phyloP scores from a whole-genome alignment of 2,888 invertebrate genomes.

The Formica aserva region DNA sequence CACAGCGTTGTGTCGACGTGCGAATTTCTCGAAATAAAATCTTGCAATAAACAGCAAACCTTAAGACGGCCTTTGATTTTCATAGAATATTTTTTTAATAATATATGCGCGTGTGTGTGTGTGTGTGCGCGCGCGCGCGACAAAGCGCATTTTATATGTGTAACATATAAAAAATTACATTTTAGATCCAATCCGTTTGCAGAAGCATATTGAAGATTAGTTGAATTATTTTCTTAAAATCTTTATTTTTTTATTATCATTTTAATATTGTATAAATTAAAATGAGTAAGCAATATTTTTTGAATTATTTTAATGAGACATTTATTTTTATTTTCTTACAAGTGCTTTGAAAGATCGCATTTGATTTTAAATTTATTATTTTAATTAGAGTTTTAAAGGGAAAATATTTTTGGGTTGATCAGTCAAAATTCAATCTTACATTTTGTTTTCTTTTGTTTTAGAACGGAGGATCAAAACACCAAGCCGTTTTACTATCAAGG shows the following conservation, averaged over 20 bases:
- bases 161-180: neutral
- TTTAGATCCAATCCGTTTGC: neutral
- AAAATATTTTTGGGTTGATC: constrained; percentile 63
- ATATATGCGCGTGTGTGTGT: no score
- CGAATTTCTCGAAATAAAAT: constrained; percentile 50
- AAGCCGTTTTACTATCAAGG: constrained; percentile 78
- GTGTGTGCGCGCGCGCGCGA: no score
- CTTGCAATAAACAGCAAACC: constrained; percentile 26
- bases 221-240: neutral
- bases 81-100: neutral
- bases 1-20: constrained; percentile 30
- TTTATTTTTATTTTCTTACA: neutral
- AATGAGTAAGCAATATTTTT: neutral
- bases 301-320: neutral
- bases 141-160: neutral
- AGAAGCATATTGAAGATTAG: neutral
- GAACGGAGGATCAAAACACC: constrained; percentile 76
- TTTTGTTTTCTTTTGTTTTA: constrained; percentile 80
- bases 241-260: neutral
- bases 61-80: neutral
- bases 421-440: constrained; percentile 63
- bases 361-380: constrained; percentile 24
- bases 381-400: constrained; percentile 40
- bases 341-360: neutral
- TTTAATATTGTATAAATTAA: neutral